Percentiles rank a stretch among this genome's conserved stretches.
Evolutionary conservation across 2,888 invertebrate species (phyloP).

Genomic region (Drosophila ochracea): DNA sequence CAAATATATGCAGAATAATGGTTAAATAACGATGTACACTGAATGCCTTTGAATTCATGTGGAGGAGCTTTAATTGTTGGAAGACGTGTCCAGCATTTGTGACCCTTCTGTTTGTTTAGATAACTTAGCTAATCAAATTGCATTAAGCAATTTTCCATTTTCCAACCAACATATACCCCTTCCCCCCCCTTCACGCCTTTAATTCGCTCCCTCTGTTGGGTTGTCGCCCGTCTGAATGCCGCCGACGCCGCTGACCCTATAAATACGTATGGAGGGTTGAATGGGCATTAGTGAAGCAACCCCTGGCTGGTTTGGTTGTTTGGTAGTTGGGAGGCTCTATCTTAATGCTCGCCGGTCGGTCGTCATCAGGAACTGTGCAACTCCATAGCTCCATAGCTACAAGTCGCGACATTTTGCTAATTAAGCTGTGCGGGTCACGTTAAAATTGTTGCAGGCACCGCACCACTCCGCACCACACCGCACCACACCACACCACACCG

Average conservation of each 20-base stretch:
- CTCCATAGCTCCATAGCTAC: not conserved
- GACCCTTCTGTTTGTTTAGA: conserved; percentile 5
- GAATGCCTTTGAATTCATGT: not conserved
- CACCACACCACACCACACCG: conserved; percentile 9
- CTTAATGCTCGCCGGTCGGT: conserved; percentile 61
- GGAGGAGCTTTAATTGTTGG: not conserved
- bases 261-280: conserved; percentile 47
- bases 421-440: conserved; percentile 72
- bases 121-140: conserved; percentile 45
- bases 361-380: conserved; percentile 24
- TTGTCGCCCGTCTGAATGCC: conserved; percentile 53
- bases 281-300: conserved; percentile 23
- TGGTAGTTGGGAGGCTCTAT: conserved; percentile 42
- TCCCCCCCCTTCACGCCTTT: too few species aligned
- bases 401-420: conserved; percentile 73
- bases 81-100: not conserved
- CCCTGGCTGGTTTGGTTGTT: conserved; percentile 7
- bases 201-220: not conserved
- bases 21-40: not conserved
- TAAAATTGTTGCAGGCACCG: conserved; percentile 46
- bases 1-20: not conserved
- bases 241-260: conserved; percentile 60
- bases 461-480: not conserved
- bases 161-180: not conserved
- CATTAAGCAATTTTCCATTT: conserved; percentile 40